Conservation (phyloP, 2,888 invertebrate genomes). For the Hirtodrosophila alboralis region DNA sequence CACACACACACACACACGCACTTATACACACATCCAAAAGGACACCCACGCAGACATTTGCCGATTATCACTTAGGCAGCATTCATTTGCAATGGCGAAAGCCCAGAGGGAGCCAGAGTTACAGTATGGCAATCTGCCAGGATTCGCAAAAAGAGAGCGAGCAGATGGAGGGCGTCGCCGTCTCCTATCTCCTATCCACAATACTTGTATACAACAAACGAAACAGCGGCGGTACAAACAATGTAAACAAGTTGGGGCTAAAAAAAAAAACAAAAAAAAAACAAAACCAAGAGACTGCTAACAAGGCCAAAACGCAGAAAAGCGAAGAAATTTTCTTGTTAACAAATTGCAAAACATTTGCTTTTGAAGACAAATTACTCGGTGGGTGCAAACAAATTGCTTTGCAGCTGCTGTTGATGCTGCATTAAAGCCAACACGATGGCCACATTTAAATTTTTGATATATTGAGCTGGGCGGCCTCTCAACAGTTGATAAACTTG, state of each 20-base stretch:
- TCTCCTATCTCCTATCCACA: constrained; percentile 20
- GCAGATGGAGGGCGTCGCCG: constrained; percentile 1
- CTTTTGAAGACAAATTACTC: constrained; percentile 79
- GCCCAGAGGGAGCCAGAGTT: neutral
- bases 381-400: constrained; percentile 76
- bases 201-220: constrained; percentile 39
- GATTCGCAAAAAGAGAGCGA: no score
- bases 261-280: constrained; percentile 13
- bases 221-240: constrained; percentile 51
- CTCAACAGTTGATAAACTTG: constrained; percentile 52
- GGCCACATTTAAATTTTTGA: constrained; percentile 46
- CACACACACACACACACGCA: constrained; percentile 11
- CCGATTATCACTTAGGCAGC: constrained; percentile 71
- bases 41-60: constrained; percentile 32
- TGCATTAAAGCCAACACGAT: constrained; percentile 26
- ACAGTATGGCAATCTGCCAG: neutral
- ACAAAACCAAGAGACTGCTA: constrained; percentile 64
- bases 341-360: constrained; percentile 79
- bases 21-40: no score
- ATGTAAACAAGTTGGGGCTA: constrained; percentile 64
- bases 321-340: constrained; percentile 75
- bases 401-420: constrained; percentile 49
- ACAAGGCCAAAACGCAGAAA: constrained; percentile 58
- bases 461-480: constrained; percentile 20
- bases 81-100: constrained; percentile 66